phyloP scores from a whole-genome alignment of 2,888 invertebrate genomes.

The Ichneumon xanthorius region DNA sequence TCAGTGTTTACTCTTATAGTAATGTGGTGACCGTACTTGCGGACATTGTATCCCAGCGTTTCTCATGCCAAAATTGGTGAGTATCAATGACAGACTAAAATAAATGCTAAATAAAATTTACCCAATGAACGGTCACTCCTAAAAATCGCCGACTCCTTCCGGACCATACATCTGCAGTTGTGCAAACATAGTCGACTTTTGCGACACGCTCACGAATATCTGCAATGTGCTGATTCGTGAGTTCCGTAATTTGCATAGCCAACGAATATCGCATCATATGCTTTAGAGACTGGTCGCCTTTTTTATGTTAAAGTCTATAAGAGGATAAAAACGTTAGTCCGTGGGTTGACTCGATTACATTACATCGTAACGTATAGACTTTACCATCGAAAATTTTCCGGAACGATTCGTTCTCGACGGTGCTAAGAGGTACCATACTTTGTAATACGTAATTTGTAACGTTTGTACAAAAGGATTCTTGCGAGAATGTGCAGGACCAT shows the following conservation, averaged over 20 bases:
- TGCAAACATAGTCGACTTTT: conserved; percentile 50
- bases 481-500: conserved; percentile 23
- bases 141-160: conserved; percentile 50
- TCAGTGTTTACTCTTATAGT: no score
- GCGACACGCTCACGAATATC: not conserved
- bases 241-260: not conserved
- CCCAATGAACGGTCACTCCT: conserved; percentile 63
- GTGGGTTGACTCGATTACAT: no score
- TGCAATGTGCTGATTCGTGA: not conserved
- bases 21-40: no score
- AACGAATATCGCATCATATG: conserved; percentile 29
- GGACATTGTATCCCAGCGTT: no score
- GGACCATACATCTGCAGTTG: conserved; percentile 61
- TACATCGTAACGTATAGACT: no score
- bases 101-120: conserved; percentile 19
- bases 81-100: not conserved
- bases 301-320: conserved; percentile 4
- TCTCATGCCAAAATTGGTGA: no score
- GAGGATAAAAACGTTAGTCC: not conserved
- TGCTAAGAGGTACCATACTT: conserved; percentile 19
- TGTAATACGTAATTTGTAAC: not conserved
- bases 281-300: not conserved
- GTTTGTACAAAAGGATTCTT: conserved; percentile 1
- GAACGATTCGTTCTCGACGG: conserved; percentile 10
- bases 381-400: conserved; percentile 28